Evolutionary conservation across 2,113 vertebrate genomes (phyloP).

Genomic region (Cichladusa arquata): DNA sequence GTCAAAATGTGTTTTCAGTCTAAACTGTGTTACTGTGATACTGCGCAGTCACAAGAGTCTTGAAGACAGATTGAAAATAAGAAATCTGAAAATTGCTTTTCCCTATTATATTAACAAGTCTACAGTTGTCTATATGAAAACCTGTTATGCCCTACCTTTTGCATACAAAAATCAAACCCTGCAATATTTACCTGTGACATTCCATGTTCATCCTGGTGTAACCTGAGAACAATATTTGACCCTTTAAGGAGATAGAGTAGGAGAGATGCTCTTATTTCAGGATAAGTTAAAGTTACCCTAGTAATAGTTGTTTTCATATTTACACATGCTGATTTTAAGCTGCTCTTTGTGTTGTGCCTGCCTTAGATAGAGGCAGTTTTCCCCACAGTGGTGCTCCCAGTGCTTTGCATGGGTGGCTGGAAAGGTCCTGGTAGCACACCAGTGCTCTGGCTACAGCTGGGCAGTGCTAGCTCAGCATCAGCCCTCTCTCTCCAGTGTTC

Average conservation of each 20-base stretch:
- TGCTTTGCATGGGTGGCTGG: neutral
- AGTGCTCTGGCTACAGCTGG: neutral
- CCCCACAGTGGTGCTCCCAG: neutral
- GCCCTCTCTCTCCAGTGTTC: neutral
- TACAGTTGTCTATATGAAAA: neutral
- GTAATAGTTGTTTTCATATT: neutral
- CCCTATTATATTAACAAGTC: neutral
- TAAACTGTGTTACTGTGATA: neutral
- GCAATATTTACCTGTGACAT: neutral
- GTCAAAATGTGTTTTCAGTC: neutral
- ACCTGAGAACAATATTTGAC: neutral
- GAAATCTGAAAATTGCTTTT: neutral
- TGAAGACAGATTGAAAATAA: neutral
- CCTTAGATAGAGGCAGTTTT: neutral
- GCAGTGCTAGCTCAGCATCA: rapidly evolving
- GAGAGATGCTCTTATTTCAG: neutral
- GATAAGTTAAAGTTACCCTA: neutral
- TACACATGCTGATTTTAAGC: neutral
- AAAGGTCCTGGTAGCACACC: neutral
- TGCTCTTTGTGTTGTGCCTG: neutral
- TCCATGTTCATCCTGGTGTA: neutral
- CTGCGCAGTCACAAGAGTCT: neutral
- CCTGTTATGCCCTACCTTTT: neutral
- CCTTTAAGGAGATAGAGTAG: neutral
- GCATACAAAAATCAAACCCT: neutral